Percentiles rank a stretch among this genome's conserved stretches.
phyloP scores from a whole-genome alignment of 2,113 vertebrate species.

The Ptyas mucosa region DNA sequence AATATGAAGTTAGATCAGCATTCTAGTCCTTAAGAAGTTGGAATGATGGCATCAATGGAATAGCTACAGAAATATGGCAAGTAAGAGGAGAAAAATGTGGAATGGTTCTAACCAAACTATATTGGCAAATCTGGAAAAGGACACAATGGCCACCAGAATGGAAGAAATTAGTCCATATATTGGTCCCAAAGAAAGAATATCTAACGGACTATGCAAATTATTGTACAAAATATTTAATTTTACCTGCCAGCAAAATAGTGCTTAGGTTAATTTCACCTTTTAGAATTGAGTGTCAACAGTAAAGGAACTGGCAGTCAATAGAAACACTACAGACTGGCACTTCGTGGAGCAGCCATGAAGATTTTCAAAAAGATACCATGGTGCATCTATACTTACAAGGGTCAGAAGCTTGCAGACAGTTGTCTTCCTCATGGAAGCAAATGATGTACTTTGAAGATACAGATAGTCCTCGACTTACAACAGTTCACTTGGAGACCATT shows the following conservation, averaged over 20 bases:
- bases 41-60: too few relatives aligned
- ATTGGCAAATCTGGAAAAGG: too few relatives aligned
- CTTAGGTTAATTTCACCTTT: neutral
- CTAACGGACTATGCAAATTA: neutral
- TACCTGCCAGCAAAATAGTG: neutral
- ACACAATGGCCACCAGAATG: too few relatives aligned
- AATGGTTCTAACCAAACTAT: too few relatives aligned
- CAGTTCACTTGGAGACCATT: too few relatives aligned
- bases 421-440: neutral
- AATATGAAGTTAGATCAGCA: too few relatives aligned
- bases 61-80: too few relatives aligned
- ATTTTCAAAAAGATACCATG: neutral
- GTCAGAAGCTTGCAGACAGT: neutral
- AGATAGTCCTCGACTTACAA: neutral
- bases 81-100: too few relatives aligned
- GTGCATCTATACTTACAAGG: neutral
- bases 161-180: too few relatives aligned
- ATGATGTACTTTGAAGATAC: neutral
- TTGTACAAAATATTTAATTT: neutral
- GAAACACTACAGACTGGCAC: neutral
- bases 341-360: neutral
- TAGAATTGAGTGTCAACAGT: neutral
- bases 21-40: too few relatives aligned
- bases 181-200: neutral
- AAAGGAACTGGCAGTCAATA: neutral